Evolutionary conservation across 92 coral and sea anemone genomes (phyloP).

Genomic region (Phenganax subtilis): DNA sequence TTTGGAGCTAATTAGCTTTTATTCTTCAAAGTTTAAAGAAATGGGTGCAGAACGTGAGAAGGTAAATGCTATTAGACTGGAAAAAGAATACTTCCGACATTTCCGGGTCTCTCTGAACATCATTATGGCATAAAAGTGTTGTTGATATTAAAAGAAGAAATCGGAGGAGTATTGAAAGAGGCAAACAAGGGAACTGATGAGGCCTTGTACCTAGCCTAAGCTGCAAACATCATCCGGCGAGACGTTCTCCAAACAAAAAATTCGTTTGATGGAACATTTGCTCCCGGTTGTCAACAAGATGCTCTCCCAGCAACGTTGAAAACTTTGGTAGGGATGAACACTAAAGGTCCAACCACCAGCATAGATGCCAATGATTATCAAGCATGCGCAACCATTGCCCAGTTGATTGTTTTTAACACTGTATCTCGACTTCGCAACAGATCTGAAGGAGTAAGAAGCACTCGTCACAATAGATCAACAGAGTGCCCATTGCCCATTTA

Average conservation of each 20-base stretch:
- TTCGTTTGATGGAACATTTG: conserved; percentile 49
- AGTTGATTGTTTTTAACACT: conserved; percentile 54
- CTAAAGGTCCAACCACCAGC: conserved; percentile 43
- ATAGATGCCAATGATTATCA: conserved; percentile 38
- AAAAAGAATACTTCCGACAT: background rate
- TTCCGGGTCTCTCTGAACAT: background rate
- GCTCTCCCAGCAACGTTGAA: conserved; percentile 46
- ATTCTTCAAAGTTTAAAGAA: background rate
- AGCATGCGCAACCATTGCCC: conserved; percentile 57
- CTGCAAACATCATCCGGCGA: conserved; percentile 52
- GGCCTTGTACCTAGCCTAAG: conserved; percentile 53
- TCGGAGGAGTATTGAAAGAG: background rate
- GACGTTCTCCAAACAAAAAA: conserved; percentile 53
- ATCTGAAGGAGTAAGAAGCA: too few relatives aligned
- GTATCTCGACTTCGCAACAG: conserved; percentile 16
- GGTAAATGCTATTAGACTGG: background rate
- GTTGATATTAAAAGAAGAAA: background rate
- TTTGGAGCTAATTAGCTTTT: background rate
- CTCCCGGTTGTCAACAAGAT: conserved; percentile 29
- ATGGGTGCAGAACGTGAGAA: background rate
- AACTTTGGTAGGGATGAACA: conserved; percentile 45
- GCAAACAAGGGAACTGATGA: conserved; percentile 44
- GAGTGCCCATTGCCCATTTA: too few relatives aligned
- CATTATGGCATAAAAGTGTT: background rate
- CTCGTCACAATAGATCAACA: too few relatives aligned